phyloP scores from a whole-genome alignment of 2,797 vertebrate genomes.

The Neosilurus mollespiculum region DNA sequence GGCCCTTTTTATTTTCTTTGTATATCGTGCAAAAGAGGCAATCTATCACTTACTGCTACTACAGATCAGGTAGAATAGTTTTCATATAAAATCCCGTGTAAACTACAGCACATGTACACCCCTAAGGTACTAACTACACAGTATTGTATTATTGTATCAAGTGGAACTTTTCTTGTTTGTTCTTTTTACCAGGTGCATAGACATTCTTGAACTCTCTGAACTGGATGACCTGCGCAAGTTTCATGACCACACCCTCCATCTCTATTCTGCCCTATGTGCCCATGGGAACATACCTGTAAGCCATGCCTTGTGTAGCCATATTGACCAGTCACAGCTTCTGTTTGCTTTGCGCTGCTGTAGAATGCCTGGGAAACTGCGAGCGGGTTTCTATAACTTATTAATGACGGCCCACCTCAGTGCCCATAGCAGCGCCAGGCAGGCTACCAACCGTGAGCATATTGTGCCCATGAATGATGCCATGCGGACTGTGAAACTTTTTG shows the following conservation, averaged over 20 bases:
- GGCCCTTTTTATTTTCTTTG: background rate
- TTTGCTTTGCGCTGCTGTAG: conserved; percentile 85
- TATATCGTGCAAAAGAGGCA: background rate
- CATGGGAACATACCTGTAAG: conserved; percentile 89
- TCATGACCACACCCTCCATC: conserved; percentile 86
- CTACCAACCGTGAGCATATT: conserved; percentile 93
- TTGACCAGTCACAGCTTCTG: conserved; percentile 90
- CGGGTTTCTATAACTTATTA: conserved; percentile 87
- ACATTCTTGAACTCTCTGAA: conserved; percentile 92
- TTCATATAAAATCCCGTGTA: background rate
- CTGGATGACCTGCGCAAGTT: conserved; percentile 84
- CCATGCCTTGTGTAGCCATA: conserved; percentile 89
- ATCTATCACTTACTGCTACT: background rate
- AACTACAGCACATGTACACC: background rate
- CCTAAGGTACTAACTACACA: background rate
- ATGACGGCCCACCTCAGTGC: conserved; percentile 85
- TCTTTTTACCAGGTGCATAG: conserved; percentile 77
- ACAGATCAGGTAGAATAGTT: background rate
- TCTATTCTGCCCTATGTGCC: conserved; percentile 89
- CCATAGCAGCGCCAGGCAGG: conserved; percentile 81
- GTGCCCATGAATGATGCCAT: conserved; percentile 89
- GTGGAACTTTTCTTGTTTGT: background rate
- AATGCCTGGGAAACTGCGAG: conserved; percentile 83
- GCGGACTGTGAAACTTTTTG: conserved; percentile 79
- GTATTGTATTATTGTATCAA: background rate